Base-by-base conservation (phyloP, 2,888 invertebrate species). In the Dicranocentrus wangi region DNA sequence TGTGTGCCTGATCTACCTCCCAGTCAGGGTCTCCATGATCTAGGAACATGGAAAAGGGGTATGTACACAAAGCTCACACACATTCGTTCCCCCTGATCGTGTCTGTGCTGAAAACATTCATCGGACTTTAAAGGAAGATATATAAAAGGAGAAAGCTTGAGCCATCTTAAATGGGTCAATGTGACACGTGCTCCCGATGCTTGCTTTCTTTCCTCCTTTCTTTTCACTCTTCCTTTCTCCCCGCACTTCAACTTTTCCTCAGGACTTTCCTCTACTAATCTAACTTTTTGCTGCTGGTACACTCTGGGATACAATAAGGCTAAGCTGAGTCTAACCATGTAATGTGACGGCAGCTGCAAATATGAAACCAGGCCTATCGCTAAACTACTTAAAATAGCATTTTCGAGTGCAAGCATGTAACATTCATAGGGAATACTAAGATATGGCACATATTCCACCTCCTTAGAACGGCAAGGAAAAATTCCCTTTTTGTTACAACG, bases 121-220 rank as follows among this genome's bases (percentile, higher is more conserved):
- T 69, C 69, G 61, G 61, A 61, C 42, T 77, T 70, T 70, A 70
- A 68, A 60, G 60, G 68, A 61, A 70, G 77, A 65, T 55, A 63
- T 61, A n/a, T n/a, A n/a, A 47, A 61, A 60, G 53, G 68, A 58
- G 25, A 72, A 25, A 68, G 72, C 79, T 72, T 66, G 72, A 72
- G 79, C 65, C 42, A 73, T 63, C 73, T 61, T 65, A 84, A 84
- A 77, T 83, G 78, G 84, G 84, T 84, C 84, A 84, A 83, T 83
- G 83, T 84, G 84, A 84, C 84, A 84, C 84, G 84, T 84, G 84
- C 82, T 84, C 77, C 81, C 83, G 84, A 84, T 82, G 70, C 82
- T 72, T 71, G 75, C 81, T 79, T 76, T 77, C 70, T 72, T 77
- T 76, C 13, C 25, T n/a, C 65, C 27, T 43, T 43, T 25, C 23